phyloP scores from a whole-genome alignment of 92 coral and sea anemone species.

The Umimayanthus kanabou region DNA sequence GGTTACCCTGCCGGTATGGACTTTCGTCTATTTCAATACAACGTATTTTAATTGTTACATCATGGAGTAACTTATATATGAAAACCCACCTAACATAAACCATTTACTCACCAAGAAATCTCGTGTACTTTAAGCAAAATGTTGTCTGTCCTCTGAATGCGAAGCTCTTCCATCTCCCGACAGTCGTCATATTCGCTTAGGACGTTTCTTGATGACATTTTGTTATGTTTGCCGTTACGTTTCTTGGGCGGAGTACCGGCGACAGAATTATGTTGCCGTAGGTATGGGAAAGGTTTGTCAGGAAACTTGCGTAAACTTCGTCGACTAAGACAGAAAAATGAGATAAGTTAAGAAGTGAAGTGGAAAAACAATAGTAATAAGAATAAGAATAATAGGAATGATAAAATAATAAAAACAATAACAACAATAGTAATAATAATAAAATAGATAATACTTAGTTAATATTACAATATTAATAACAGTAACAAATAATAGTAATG shows the following conservation, averaged over 20 bases:
- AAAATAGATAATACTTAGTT: no score
- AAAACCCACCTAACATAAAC: not conserved
- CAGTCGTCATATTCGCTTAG: slow-evolving; percentile 33
- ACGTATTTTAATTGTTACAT: not conserved
- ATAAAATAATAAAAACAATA: not conserved
- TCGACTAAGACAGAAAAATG: not conserved
- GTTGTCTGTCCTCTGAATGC: slow-evolving; percentile 1
- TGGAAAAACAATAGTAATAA: no score
- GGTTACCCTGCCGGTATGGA: no score
- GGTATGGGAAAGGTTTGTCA: slow-evolving; percentile 17
- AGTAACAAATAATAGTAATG: no score
- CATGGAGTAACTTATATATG: not conserved
- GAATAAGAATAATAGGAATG: no score
- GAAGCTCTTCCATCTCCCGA: slow-evolving; percentile 24
- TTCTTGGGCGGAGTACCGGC: not conserved
- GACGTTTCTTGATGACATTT: slow-evolving; percentile 31
- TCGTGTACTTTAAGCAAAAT: slow-evolving; percentile 49
- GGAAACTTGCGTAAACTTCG: not conserved
- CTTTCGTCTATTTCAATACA: not conserved
- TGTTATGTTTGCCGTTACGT: not conserved
- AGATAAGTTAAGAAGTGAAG: not conserved
- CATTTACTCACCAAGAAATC: slow-evolving; percentile 53
- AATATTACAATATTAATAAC: no score
- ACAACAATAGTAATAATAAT: not conserved
- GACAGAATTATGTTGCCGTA: not conserved